These are phyloP conservation scores for Lycia hirtaria DNA, from an alignment of 2,888 invertebrate genomes.

Conservation along the genomic window DNA sequence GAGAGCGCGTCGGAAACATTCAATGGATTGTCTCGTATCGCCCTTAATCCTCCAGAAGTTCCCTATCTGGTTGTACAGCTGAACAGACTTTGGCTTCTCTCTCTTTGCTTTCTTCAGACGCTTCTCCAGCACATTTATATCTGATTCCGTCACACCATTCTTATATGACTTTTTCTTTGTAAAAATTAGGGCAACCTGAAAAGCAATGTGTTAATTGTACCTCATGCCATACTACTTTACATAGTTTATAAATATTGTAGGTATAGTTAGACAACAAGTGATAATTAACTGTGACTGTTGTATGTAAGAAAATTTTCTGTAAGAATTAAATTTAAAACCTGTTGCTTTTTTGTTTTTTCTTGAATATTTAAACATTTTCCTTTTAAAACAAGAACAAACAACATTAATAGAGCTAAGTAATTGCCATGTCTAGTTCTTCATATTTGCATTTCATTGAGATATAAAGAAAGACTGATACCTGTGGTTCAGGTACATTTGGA, in stretches of 20 bases:
- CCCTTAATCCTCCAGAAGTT: conserved; percentile 97
- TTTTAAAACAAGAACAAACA: too few species aligned
- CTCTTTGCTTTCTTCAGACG: conserved; percentile 91
- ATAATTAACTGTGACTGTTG: background rate
- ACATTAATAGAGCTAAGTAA: too few species aligned
- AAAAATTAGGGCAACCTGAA: conserved; percentile 90
- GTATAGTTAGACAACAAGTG: background rate
- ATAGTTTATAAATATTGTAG: background rate
- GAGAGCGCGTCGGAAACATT: conserved; percentile 94
- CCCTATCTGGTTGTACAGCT: conserved; percentile 95
- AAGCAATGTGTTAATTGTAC: conserved; percentile 20
- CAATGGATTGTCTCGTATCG: conserved; percentile 93
- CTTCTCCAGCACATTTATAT: conserved; percentile 90
- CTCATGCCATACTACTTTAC: background rate
- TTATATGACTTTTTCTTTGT: conserved; percentile 86
- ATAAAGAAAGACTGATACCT: conserved; percentile 61
- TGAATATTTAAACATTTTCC: background rate
- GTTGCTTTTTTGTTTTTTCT: background rate
- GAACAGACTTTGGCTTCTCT: conserved; percentile 93
- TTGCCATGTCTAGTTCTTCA: too few species aligned
- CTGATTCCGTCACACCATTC: conserved; percentile 88
- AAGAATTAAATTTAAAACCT: background rate
- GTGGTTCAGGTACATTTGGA: conserved; percentile 94
- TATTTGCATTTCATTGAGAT: background rate
- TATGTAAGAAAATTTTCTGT: background rate